phyloP scores from a whole-genome alignment of 2,113 vertebrate species.

The Gopherus flavomarginatus region DNA sequence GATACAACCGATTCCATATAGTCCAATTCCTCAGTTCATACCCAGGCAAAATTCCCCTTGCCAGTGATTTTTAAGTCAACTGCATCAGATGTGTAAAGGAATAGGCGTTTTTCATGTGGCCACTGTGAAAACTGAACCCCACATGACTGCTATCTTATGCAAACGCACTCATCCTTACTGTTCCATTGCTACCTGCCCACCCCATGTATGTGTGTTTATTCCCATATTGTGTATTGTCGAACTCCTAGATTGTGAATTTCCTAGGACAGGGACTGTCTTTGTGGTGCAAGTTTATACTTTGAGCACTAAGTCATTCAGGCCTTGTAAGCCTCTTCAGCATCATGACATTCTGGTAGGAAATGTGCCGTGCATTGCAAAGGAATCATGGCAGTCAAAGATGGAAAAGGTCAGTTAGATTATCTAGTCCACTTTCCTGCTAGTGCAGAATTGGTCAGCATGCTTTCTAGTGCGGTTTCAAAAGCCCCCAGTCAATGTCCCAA shows the following conservation, averaged over 20 bases:
- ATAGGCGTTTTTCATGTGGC: background rate
- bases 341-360: background rate
- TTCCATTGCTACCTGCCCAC: accelerated
- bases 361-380: background rate
- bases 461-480: accelerated
- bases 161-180: background rate
- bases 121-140: background rate
- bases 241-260: background rate
- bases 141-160: accelerated
- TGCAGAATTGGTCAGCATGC: accelerated
- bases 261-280: accelerated
- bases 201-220: background rate
- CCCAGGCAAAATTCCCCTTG: background rate
- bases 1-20: background rate
- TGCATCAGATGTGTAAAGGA: background rate
- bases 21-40: accelerated
- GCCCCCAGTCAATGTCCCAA: accelerated
- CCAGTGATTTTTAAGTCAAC: background rate
- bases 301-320: background rate
- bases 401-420: background rate
- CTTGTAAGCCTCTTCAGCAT: accelerated
- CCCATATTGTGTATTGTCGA: accelerated
- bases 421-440: background rate
- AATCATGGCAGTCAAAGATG: background rate
- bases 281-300: background rate